Evolutionary conservation across 2,888 invertebrate species (phyloP), one percentile per base, ranked within the genome.

Genomic region (Blera fallax): DNA sequence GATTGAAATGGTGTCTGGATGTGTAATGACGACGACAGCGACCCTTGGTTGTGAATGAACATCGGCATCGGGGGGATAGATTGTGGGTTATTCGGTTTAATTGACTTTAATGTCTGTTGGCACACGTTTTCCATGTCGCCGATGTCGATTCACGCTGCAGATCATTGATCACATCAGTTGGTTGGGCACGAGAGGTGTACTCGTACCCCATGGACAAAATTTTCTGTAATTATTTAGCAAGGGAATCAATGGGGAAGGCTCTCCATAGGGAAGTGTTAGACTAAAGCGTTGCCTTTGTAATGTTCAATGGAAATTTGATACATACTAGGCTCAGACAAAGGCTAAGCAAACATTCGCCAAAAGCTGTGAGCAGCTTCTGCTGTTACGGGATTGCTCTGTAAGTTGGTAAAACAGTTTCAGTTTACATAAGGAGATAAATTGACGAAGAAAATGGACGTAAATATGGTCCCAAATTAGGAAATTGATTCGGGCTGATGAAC

Each of bases 101-200:
- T 83, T 83, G 83, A 79, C 67, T 83, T 79, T 79, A 83, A 83
- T 83, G 79, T 73, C 67, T 45, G 40, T 56, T 83, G 83, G 83
- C 83, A 83, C 83, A 83, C 83, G 83, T 83, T 83, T 83, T 79
- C 52, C 67, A 73, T 83, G 83, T 83, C 83, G 79, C 78, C 78
- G 60, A 24, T 78, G 83, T 69, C 83, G 79, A 78, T 79, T 83
- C 83, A 83, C 83, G 83, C 72, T 79, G 62, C 67, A 79, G 82
- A 83, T 83, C 83, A 73, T 79, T 73, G 82, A 77, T 78, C 72
- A 72, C 78, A 56, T 67, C 48, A 29, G 67, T 18, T 43, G 18
- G 18, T 56, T 7, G 37, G 27, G 24, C 64, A 56, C 76, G 27
- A 50, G 56, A 50, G 56, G 50, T 45, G 37, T 48, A 21, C 18